Evolutionary conservation across 1,140 invertebrate species (phyloP), one percentile per base, ranked within the genome.

Genomic region (Mactra quadrangularis): DNA sequence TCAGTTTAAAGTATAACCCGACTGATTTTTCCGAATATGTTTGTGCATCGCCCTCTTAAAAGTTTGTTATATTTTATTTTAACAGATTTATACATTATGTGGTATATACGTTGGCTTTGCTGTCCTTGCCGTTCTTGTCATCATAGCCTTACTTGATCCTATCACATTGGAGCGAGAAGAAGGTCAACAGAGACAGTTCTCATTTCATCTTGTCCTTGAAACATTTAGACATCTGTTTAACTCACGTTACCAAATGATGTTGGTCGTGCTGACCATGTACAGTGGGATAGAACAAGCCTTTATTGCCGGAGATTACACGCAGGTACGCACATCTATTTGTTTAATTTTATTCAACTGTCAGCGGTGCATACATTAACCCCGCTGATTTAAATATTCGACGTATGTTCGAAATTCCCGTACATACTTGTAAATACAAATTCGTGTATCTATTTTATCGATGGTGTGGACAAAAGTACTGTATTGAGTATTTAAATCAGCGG

Each of bases 201-300:
- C 85, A 13, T 75, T 97, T 81, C 95, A 96, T 89, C 94, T 98
- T 74, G 93, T 98, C 1, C 96, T 96, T 0, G 97, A 97, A n/a
- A 98, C 97, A 2, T 95, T 97, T 68, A 96, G 96, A 90, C 97
- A 98, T 89, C 93, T 98, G 82, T 97, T 96, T 93, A 77, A 79
- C 17, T 82, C 87, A 50, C 97, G 97, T 90, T 90, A 93, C 29
- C 97, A 98, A 89, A 95, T 98, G 87, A 94, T 99, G 6, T 94
- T 99, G 9, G 98, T 99, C 86, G 97, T 98, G 0, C 96, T 99
- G 78, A 99, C 98, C 0, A 94, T 99, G 47, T 99, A 97, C 95
- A 99, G 98, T 87, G 98, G 98, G 66, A 96, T 99, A 95, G 98
- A 99, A 91, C 98, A 99, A 92, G 97, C 97, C 0, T 99, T 99